phyloP scores from a whole-genome alignment of 2,888 invertebrate genomes.

The Escarpia spicata region DNA sequence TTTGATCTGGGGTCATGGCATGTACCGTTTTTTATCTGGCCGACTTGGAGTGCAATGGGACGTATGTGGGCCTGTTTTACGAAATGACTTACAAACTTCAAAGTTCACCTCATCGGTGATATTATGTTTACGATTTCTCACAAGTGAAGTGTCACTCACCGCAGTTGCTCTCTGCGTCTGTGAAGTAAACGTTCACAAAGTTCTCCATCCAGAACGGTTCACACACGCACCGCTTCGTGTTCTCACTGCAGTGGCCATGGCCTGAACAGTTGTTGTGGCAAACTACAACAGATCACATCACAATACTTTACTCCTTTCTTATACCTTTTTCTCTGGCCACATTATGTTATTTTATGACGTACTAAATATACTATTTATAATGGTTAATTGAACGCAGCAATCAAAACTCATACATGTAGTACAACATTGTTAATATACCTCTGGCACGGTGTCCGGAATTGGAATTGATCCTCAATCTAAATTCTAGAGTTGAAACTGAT shows the following conservation, averaged over 20 bases:
- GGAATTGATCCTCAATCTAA: too few species aligned
- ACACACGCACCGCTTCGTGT: conserved; percentile 85
- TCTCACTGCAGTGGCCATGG: conserved; percentile 88
- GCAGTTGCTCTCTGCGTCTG: conserved; percentile 83
- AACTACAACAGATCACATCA: conserved; percentile 65
- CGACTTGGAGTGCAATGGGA: too few species aligned
- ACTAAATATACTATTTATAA: too few species aligned
- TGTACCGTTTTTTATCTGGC: too few species aligned
- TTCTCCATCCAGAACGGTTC: conserved; percentile 98
- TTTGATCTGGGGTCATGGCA: too few species aligned
- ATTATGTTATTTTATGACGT: too few species aligned
- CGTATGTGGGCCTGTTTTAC: too few species aligned
- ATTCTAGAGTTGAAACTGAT: too few species aligned
- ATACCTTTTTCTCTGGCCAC: not conserved
- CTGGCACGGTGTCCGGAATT: too few species aligned
- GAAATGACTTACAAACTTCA: not conserved
- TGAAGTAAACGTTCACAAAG: conserved; percentile 74
- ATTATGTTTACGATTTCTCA: not conserved
- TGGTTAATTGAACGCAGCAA: too few species aligned
- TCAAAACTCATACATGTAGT: too few species aligned
- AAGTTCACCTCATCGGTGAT: not conserved
- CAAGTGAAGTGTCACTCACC: conserved; percentile 69
- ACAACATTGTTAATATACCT: too few species aligned
- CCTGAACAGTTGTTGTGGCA: conserved; percentile 92
- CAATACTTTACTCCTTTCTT: conserved; percentile 6